Evolutionary conservation across 2,888 invertebrate genomes (phyloP).

Genomic region (Patella depressa): DNA sequence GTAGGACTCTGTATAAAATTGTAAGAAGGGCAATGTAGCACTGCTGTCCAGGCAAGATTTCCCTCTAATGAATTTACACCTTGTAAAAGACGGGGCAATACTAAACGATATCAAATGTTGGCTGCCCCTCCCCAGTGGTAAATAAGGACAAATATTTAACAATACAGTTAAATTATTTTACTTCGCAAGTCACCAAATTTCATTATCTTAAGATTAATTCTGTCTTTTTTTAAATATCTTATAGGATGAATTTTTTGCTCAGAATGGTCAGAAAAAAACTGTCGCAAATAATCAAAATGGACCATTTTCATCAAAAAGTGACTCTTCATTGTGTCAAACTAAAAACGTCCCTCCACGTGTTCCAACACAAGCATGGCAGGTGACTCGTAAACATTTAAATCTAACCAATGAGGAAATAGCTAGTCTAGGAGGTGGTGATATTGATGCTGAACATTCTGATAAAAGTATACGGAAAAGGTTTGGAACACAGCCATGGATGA

Average conservation of each 20-base stretch:
- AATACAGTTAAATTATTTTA: no score
- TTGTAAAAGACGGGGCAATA: no score
- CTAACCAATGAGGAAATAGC: constrained; percentile 55
- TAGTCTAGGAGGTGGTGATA: constrained; percentile 41
- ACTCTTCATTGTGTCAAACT: constrained; percentile 15
- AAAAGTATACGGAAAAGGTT: constrained; percentile 50
- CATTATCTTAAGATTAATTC: no score
- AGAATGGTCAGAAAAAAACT: constrained; percentile 22
- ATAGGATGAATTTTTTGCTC: constrained; percentile 51
- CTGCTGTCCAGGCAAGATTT: no score
- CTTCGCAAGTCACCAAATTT: no score
- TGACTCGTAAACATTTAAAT: constrained; percentile 57
- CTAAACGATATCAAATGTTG: no score
- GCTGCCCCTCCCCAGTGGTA: no score
- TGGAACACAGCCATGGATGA: constrained; percentile 63
- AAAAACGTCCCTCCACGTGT: constrained; percentile 30
- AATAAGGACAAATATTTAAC: no score
- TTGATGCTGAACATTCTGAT: constrained; percentile 4
- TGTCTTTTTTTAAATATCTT: constrained; percentile 10
- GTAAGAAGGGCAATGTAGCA: no score
- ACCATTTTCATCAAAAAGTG: constrained; percentile 24
- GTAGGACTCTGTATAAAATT: no score
- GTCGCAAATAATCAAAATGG: not conserved
- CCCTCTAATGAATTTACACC: no score
- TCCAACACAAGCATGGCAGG: constrained; percentile 62